Base-by-base conservation (phyloP, 2,888 invertebrate genomes). In the Halictus ligatus region DNA sequence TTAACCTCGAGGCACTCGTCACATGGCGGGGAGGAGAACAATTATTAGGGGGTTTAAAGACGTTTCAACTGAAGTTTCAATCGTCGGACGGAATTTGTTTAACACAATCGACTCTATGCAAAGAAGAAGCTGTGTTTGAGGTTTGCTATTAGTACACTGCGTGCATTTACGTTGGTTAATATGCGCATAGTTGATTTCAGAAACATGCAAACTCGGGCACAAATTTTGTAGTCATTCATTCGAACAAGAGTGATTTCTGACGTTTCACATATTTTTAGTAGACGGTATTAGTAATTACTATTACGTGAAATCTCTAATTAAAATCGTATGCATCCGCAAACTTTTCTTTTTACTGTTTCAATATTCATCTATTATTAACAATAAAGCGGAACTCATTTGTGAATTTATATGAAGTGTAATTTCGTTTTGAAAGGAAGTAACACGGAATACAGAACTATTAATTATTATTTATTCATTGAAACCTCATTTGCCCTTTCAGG, bases 1-100 rank as follows among this genome's bases (percentile, higher is more conserved):
- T 87, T 86, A 83, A 86, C 80, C 73, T n/a, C 54, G 18, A 46
- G 84, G 46, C 67, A 54, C 12, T 77, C 18, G 81, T 67, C 73
- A 54, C 48, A 25, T 43, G 35, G 54, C 46, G 18, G 54, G 21
- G 12, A n/a, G 54, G 21, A 12, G 7, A 7, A 10, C 29, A 7
- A 25, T 75, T 29, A 46, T 84, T 72, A 21, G 21, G 46, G 71
- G 54, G 46, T 74, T 13, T 21, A 25, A n/a, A 48, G n/a, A n/a
- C 29, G 4, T 50, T 54, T 78, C 43, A n/a, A 83, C 50, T 75
- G 15, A 83, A 64, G 46, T 64, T 46, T 50, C 13, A 43, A 48
- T 75, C 50, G n/a, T 43, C n/a, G 60, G 46, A 35, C 18, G 13
- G 40, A 12, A 46, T 43, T 71, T 43, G 2, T 71, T 43, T 43